phyloP scores from a whole-genome alignment of 2,797 vertebrate genomes.

The Notolepis coatsorum region DNA sequence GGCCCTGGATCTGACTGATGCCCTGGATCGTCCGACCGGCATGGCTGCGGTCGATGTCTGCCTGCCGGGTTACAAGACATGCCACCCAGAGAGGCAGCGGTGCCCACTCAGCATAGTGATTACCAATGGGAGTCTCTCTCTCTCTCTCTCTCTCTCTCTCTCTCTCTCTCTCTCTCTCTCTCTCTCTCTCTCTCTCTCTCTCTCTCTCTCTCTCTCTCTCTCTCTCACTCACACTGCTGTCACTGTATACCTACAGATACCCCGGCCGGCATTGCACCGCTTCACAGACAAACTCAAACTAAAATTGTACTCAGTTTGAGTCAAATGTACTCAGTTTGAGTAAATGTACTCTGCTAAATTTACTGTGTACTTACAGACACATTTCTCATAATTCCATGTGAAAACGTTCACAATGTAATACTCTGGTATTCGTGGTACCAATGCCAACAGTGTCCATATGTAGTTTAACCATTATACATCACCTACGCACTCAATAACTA shows the following conservation, averaged over 20 bases:
- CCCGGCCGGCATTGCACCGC: too few relatives aligned
- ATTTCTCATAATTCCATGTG: slow-evolving; percentile 9
- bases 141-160: not conserved
- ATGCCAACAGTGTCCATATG: slow-evolving; percentile 1
- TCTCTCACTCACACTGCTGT: not conserved
- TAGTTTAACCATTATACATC: slow-evolving; percentile 1
- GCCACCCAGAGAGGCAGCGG: slow-evolving; percentile 69
- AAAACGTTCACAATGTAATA: not conserved
- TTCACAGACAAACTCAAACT: too few relatives aligned
- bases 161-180: not conserved
- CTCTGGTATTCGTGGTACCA: not conserved
- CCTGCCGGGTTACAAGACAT: slow-evolving; percentile 54
- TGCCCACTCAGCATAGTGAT: slow-evolving; percentile 55
- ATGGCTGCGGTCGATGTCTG: slow-evolving; percentile 56
- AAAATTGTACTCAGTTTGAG: too few relatives aligned
- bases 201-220: slow-evolving; percentile 11
- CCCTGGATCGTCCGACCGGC: slow-evolving; percentile 52
- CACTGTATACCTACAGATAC: too few relatives aligned
- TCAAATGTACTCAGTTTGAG: too few relatives aligned
- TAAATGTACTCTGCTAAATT: too few relatives aligned
- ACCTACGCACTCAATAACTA: slow-evolving; percentile 10
- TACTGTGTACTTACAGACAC: not conserved
- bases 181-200: slow-evolving; percentile 6
- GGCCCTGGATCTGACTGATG: slow-evolving; percentile 44
- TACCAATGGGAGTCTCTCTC: slow-evolving; percentile 60